These are phyloP conservation scores for Neosilurus hyrtlii DNA, from an alignment of 2,797 vertebrate species.

Conservation along the genomic window DNA sequence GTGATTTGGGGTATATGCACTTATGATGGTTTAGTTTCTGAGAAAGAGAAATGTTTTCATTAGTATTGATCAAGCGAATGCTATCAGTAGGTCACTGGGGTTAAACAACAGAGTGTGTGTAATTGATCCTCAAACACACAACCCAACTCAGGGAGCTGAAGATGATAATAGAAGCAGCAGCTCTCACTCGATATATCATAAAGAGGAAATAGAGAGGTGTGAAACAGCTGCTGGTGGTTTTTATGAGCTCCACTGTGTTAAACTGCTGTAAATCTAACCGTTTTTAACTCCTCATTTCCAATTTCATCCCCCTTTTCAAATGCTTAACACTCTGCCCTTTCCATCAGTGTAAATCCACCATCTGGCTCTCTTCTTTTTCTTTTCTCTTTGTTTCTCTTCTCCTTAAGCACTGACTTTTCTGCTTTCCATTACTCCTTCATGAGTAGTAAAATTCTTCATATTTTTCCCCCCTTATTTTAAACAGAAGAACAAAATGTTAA, in stretches of 20 bases:
- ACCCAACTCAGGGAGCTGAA: background rate
- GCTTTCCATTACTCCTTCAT: background rate
- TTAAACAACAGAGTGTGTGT: conserved; percentile 9
- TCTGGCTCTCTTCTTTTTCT: background rate
- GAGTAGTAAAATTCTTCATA: background rate
- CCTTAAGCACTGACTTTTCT: background rate
- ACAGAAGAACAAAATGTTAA: background rate
- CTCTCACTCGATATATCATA: conserved; percentile 5
- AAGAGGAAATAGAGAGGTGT: conserved; percentile 14
- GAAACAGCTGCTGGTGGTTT: conserved; percentile 40
- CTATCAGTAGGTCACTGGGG: conserved; percentile 9
- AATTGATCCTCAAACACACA: conserved; percentile 24
- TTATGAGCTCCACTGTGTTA: conserved; percentile 43
- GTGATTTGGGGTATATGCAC: background rate
- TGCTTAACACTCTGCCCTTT: conserved; percentile 35
- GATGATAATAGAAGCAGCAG: background rate
- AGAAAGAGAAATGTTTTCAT: background rate
- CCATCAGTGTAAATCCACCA: conserved; percentile 39
- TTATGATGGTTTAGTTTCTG: background rate
- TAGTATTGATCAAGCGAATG: background rate
- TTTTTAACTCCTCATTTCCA: conserved; percentile 52
- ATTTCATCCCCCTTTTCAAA: conserved; percentile 50
- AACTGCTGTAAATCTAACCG: conserved; percentile 50
- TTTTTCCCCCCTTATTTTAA: too few species aligned
- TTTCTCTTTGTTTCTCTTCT: background rate